These are phyloP conservation scores for Dromas ardeola DNA, from an alignment of 2,113 vertebrate genomes.

Conservation along the genomic window DNA sequence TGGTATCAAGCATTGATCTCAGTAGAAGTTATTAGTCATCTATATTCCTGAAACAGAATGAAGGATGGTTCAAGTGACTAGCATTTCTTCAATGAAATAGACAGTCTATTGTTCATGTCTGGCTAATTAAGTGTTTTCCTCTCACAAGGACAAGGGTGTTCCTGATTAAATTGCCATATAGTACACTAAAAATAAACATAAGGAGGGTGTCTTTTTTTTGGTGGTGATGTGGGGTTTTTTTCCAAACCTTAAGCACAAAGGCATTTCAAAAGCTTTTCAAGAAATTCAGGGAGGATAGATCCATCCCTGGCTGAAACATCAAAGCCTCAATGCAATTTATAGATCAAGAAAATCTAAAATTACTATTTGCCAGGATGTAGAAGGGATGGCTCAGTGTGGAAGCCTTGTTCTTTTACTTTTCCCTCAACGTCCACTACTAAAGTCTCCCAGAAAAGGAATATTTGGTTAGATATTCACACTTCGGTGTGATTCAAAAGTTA, in stretches of 20 bases:
- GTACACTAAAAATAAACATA: neutral
- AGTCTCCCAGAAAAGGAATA: neutral
- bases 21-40: neutral
- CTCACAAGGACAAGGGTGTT: neutral
- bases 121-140: neutral
- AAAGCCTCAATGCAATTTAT: neutral
- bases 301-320: neutral
- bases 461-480: neutral
- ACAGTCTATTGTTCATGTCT: neutral
- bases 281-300: neutral
- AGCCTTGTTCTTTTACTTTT: neutral
- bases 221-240: neutral
- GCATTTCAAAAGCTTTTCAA: neutral
- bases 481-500: neutral
- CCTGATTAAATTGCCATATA: neutral
- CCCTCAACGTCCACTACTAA: neutral
- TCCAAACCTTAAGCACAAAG: neutral
- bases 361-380: neutral
- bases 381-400: neutral
- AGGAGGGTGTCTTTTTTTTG: rapidly evolving
- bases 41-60: neutral
- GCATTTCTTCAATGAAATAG: neutral
- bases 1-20: neutral
- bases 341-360: neutral
- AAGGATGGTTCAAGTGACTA: neutral